Conservation (phyloP, 2,888 invertebrate genomes). For the Amblyteles armatorius region DNA sequence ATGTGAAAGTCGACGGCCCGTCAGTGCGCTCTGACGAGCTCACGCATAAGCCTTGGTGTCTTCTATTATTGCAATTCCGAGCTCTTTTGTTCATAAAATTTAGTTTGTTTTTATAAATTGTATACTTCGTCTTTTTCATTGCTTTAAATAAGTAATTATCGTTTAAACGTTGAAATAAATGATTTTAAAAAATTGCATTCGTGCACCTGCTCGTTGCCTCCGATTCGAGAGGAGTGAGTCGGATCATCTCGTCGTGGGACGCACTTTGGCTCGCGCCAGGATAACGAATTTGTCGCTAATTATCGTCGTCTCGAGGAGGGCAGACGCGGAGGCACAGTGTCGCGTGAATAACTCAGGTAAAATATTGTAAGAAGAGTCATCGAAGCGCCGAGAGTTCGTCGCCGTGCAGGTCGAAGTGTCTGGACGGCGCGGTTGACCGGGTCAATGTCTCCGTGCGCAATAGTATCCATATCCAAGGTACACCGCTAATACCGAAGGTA, state of each 20-base stretch:
- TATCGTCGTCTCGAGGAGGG: slow-evolving; percentile 21
- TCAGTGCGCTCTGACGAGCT: slow-evolving; percentile 1
- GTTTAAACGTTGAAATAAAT: no score
- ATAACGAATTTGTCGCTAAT: slow-evolving; percentile 38
- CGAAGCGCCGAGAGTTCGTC: slow-evolving; percentile 28
- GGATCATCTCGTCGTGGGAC: not conserved
- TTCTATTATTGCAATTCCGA: not conserved
- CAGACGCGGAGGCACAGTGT: not conserved
- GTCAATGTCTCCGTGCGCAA: slow-evolving; percentile 43
- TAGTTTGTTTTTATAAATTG: not conserved
- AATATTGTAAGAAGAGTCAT: slow-evolving; percentile 6
- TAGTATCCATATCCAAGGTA: slow-evolving; percentile 61
- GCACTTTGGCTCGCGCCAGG: slow-evolving; percentile 45
- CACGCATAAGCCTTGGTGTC: not conserved
- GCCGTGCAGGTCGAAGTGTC: slow-evolving; percentile 36
- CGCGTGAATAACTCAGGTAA: slow-evolving; percentile 36
- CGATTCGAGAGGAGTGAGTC: not conserved
- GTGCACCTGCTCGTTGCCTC: not conserved
- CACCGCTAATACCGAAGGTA: slow-evolving; percentile 43
- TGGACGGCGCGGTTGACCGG: slow-evolving; percentile 31
- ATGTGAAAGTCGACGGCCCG: slow-evolving; percentile 36
- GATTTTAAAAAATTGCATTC: not conserved
- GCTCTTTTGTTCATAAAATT: not conserved
- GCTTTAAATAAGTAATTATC: not conserved
- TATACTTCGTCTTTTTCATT: not conserved